Percentiles rank a stretch among this genome's conserved stretches.
Conservation (phyloP, 2,888 invertebrate genomes). For the Meghimatium bilineatum region DNA sequence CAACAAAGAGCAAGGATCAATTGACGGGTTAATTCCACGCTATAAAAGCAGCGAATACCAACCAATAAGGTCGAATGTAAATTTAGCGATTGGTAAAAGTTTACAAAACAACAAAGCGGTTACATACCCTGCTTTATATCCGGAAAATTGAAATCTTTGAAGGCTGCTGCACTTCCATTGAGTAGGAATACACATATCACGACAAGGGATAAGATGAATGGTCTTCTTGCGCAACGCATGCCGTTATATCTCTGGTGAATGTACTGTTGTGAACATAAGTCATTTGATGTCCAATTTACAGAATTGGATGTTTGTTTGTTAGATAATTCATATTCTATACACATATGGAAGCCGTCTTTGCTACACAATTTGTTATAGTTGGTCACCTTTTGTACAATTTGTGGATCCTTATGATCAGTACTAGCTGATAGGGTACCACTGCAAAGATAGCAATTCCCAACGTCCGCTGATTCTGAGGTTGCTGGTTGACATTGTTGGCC, state of each 20-base stretch:
- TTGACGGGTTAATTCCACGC: too few relatives aligned
- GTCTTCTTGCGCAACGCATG: background rate
- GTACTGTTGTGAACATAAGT: background rate
- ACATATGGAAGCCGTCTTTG: background rate
- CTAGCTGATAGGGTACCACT: background rate
- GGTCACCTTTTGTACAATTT: background rate
- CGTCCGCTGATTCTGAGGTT: background rate
- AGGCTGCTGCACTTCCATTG: conserved; percentile 31
- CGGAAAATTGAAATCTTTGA: conserved; percentile 29
- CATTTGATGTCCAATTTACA: background rate
- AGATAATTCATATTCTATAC: background rate
- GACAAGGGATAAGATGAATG: background rate
- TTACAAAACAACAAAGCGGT: background rate
- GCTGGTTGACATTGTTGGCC: background rate
- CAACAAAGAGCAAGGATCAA: too few relatives aligned
- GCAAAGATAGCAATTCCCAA: background rate
- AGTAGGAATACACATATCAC: conserved; percentile 1
- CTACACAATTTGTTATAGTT: background rate
- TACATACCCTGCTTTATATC: conserved; percentile 35
- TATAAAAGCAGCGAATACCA: too few relatives aligned
- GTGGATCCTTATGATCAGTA: background rate
- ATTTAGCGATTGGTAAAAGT: background rate
- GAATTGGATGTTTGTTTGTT: background rate
- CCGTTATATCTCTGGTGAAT: background rate
- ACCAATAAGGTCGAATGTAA: background rate